These are phyloP conservation scores for Ephialtes manifestator DNA, from an alignment of 2,888 invertebrate species.

Conservation along the genomic window DNA sequence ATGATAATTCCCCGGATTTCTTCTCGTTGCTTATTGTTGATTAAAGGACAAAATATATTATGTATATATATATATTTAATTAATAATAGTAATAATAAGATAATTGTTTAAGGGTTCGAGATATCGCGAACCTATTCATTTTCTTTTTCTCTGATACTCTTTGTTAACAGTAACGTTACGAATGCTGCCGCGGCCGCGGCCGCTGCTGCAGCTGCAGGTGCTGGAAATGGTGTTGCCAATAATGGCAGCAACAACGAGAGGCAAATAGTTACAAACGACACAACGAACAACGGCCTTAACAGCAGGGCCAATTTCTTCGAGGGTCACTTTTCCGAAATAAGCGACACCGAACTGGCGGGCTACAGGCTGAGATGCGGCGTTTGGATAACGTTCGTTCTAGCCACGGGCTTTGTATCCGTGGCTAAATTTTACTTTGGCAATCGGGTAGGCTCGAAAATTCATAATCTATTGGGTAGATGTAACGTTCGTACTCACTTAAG, in stretches of 20 bases:
- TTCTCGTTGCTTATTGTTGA: constrained; percentile 56
- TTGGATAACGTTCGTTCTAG: constrained; percentile 91
- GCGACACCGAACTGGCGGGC: constrained; percentile 88
- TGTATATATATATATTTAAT: no score
- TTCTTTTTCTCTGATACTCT: constrained; percentile 50
- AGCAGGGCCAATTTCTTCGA: constrained; percentile 83
- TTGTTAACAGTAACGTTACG: constrained; percentile 77
- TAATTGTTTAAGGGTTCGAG: constrained; percentile 62
- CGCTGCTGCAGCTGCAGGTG: constrained; percentile 60
- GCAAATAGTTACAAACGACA: constrained; percentile 75
- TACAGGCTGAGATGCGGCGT: constrained; percentile 89
- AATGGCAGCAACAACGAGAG: constrained; percentile 75
- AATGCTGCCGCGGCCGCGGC: constrained; percentile 72
- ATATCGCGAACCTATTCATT: constrained; percentile 32
- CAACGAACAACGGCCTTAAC: constrained; percentile 74
- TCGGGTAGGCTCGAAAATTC: constrained; percentile 85
- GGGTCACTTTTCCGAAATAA: constrained; percentile 88
- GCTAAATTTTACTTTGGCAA: constrained; percentile 92
- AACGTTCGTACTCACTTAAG: not conserved
- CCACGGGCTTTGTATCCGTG: constrained; percentile 90
- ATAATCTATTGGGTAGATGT: not conserved
- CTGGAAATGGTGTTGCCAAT: constrained; percentile 32
- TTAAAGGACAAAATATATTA: not conserved
- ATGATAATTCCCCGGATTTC: constrained; percentile 67
- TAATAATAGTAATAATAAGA: not conserved